Evolutionary conservation across 2,113 vertebrate species (phyloP), one percentile per base, ranked within the genome.

Genomic region (Mustela lutreola): DNA sequence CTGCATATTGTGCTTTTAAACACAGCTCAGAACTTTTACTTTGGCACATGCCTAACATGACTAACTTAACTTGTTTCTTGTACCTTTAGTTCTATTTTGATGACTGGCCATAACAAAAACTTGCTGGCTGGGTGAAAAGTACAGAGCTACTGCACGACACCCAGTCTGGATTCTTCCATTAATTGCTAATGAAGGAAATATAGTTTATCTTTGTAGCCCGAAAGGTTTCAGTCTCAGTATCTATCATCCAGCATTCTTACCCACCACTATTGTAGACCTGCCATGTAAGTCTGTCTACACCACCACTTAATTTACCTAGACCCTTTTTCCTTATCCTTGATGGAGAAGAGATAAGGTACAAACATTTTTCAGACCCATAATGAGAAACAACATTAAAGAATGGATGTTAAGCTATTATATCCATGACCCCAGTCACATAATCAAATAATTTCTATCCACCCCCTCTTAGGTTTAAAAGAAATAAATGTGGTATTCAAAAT

Each of bases 171-270:
- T 89, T 91, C 28, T 95, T 97, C 81, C 65, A 71, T 95, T 94
- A 86, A 67, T 95, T 98, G 95, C 97, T 96, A 89, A 91, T 65
- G 39, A 84, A 90, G 84, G 11, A n/a, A 92, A 21, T 24, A 33
- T 85, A 42, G 95, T 96, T 93, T 94, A 45, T 96, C 48, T 81
- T 65, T 84, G 45, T 63, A 90, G 11, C 28, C 31, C 42, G 78
- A 80, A 50, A 89, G 36, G 24, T n/a, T 73, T 75, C 82, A 84
- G 33, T 50, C 36, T 83, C 24, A 78, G 45, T 58, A 28, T 94
- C 70, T 91, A 11, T 67, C 36, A 91, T 58, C 18, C 22, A 95
- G 19, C 26, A 73, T 85, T 70, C 19, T 83, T 92, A 48, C 36
- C 45, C 21, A 71, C 45, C 65, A 60, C 36, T 82, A 0, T 26